phyloP scores from a whole-genome alignment of 37 sponge, comb jelly and placozoan species.

The Oopsacas minuta region DNA sequence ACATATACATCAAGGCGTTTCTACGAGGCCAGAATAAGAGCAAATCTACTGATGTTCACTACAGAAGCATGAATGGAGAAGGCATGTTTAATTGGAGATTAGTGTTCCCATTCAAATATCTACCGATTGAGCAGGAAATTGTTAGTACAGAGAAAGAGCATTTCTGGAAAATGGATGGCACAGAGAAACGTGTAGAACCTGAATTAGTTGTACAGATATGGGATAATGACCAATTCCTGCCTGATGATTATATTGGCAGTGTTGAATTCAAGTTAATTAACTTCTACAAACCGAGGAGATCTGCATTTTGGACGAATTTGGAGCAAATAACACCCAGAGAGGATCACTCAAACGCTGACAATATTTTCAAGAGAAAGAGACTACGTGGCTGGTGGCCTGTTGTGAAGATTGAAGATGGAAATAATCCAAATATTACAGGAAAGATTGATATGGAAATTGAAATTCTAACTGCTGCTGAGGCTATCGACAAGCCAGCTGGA shows the following conservation, averaged over 20 bases:
- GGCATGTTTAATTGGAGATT: conserved; percentile 55
- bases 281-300: conserved; percentile 24
- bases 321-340: neutral
- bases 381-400: conserved; percentile 50
- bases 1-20: conserved; percentile 42
- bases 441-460: conserved; percentile 45
- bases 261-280: conserved; percentile 22
- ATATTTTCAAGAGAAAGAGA: conserved; percentile 32
- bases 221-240: conserved; percentile 39
- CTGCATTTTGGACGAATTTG: neutral
- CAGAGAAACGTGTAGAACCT: conserved; percentile 24
- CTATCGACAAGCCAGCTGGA: conserved; percentile 37
- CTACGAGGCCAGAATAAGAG: conserved; percentile 30
- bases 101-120: conserved; percentile 45
- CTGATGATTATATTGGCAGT: conserved; percentile 27
- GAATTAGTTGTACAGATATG: conserved; percentile 32
- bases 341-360: conserved; percentile 13
- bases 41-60: conserved; percentile 45
- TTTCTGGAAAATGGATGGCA: conserved; percentile 31
- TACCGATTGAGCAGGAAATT: conserved; percentile 35
- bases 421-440: conserved; percentile 6
- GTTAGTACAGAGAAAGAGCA: conserved; percentile 31
- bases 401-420: neutral
- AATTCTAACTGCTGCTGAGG: conserved; percentile 33
- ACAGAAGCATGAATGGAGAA: conserved; percentile 34